Evolutionary conservation across 1,140 invertebrate species (phyloP).

Genomic region (Drosophila busckii): DNA sequence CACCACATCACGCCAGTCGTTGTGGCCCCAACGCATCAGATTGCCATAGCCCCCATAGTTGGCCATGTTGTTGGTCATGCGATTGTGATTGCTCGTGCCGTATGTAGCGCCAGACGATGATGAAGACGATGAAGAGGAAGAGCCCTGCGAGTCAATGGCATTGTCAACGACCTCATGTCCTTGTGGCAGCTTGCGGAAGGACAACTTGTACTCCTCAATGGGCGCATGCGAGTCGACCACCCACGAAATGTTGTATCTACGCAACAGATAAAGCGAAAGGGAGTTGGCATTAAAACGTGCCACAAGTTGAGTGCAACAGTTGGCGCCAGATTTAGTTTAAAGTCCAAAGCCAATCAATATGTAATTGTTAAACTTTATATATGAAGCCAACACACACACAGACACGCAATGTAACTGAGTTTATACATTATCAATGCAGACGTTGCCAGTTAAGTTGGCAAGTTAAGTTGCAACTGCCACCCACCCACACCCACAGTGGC

Average conservation of each 20-base stretch:
- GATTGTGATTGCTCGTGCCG: slow-evolving; percentile 53
- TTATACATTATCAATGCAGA: slow-evolving; percentile 61
- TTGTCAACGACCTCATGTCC: slow-evolving; percentile 79
- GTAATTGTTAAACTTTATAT: slow-evolving; percentile 67
- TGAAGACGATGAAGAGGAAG: slow-evolving; percentile 55
- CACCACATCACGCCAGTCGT: slow-evolving; percentile 83
- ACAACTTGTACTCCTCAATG: slow-evolving; percentile 84
- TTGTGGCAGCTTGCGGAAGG: slow-evolving; percentile 82
- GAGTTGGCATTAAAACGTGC: not conserved
- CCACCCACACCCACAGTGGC: slow-evolving; percentile 32
- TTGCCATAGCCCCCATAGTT: slow-evolving; percentile 71
- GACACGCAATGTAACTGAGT: slow-evolving; percentile 31
- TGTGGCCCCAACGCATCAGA: slow-evolving; percentile 78
- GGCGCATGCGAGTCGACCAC: slow-evolving; percentile 83
- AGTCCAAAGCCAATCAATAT: slow-evolving; percentile 60
- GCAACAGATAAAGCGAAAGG: not conserved
- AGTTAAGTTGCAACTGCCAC: not conserved
- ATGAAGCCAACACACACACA: slow-evolving; percentile 23
- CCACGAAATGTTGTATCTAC: slow-evolving; percentile 84
- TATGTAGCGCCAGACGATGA: slow-evolving; percentile 59
- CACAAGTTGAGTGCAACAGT: slow-evolving; percentile 59
- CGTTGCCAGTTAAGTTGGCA: slow-evolving; percentile 43
- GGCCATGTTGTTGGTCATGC: slow-evolving; percentile 61
- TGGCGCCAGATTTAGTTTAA: slow-evolving; percentile 49
- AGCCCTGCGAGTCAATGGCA: slow-evolving; percentile 79